Evolutionary conservation across 2,888 invertebrate genomes (phyloP).

Genomic region (Perdita meconis): DNA sequence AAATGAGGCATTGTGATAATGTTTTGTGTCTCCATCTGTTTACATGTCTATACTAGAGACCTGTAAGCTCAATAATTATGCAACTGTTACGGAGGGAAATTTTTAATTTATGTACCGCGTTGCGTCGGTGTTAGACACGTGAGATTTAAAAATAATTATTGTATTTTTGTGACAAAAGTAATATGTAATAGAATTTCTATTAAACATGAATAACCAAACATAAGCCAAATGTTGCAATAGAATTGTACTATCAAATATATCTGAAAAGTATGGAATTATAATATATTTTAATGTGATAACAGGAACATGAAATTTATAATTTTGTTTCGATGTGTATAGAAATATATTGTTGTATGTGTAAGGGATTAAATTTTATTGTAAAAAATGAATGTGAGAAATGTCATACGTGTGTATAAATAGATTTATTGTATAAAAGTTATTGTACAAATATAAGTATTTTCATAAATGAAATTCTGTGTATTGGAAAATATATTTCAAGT

Average conservation of each 20-base stretch:
- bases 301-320: background rate
- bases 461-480: conserved; percentile 46
- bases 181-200: conserved; percentile 12
- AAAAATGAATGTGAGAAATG: background rate
- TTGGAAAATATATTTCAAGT: conserved; percentile 16
- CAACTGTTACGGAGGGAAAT: conserved; percentile 11
- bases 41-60: conserved; percentile 11
- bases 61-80: conserved; percentile 16
- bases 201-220: conserved; percentile 2
- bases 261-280: background rate
- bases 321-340: conserved; percentile 13
- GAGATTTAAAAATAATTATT: conserved; percentile 13
- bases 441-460: conserved; percentile 47
- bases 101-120: conserved; percentile 23
- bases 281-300: conserved; percentile 11
- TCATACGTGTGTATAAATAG: conserved; percentile 28
- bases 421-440: conserved; percentile 21
- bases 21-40: conserved; percentile 22
- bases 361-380: conserved; percentile 1
- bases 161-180: conserved; percentile 23
- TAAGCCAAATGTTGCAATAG: conserved; percentile 10
- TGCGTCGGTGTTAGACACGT: conserved; percentile 25
- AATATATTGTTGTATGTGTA: conserved; percentile 14
- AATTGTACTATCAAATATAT: conserved; percentile 2
- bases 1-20: conserved; percentile 45